A percentile compares a stretch with the other conserved stretches of the same genome.
Evolutionary conservation across 2,888 invertebrate species (phyloP).

Genomic region (Heliconius charithonia): DNA sequence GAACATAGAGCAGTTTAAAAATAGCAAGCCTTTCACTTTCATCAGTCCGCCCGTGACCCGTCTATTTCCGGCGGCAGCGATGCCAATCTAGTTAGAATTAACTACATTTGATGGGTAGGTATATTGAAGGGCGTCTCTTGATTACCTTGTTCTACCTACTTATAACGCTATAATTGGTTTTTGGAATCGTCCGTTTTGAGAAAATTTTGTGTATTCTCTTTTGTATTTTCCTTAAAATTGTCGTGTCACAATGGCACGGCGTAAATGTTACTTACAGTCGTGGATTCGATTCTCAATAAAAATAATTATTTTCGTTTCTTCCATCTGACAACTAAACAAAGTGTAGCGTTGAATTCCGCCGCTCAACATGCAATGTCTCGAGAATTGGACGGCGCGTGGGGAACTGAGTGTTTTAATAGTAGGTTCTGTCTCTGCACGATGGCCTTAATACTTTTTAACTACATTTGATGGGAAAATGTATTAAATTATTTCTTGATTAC

Average conservation of each 20-base stretch:
- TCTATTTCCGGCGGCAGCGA: conserved; percentile 35
- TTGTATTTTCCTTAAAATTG: not conserved
- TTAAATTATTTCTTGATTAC: too few relatives aligned
- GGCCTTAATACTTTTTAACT: too few relatives aligned
- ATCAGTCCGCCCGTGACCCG: conserved; percentile 34
- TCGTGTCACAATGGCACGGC: too few relatives aligned
- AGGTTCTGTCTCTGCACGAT: not conserved
- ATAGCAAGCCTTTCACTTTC: conserved; percentile 31
- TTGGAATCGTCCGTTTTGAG: not conserved
- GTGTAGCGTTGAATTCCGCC: not conserved
- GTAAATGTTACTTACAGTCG: not conserved
- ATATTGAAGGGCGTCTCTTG: conserved; percentile 23
- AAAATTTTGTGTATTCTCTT: not conserved
- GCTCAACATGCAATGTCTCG: not conserved
- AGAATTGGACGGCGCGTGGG: not conserved
- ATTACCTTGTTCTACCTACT: conserved; percentile 14
- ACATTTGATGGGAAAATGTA: too few relatives aligned
- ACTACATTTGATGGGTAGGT: conserved; percentile 23
- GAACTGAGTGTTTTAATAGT: not conserved
- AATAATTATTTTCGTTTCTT: not conserved
- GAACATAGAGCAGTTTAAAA: conserved; percentile 22
- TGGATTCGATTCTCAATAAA: not conserved
- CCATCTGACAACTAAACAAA: not conserved
- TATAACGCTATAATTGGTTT: conserved; percentile 9
- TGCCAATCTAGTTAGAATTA: conserved; percentile 27